Evolutionary conservation across 2,113 vertebrate species (phyloP), one percentile per base, ranked within the genome.

Genomic region (Hyperopisus bebe): DNA sequence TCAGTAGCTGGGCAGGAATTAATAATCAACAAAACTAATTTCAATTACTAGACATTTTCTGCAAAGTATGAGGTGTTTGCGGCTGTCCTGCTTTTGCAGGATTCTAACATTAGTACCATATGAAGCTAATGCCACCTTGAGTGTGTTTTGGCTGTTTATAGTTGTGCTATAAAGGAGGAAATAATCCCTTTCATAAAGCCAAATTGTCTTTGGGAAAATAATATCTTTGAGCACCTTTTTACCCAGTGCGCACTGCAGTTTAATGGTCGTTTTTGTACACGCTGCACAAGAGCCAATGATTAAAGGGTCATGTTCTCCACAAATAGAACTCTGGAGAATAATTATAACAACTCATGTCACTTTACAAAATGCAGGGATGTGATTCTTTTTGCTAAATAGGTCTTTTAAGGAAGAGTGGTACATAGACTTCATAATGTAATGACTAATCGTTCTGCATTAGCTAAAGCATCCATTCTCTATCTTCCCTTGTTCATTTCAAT

Each of bases 181-280:
- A 87, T 31, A 19, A 1, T 55, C 31, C 50, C 27, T 39, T 48
- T 53, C n/a, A 35, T 47, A 50, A 27, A 47, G 21, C 46, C 24
- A 51, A 55, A 87, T 21, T 51, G 85, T 35, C 85, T 21, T 87
- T 87, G 85, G 85, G 47, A 87, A 87, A 87, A 86, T n/a, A n/a
- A 86, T 86, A 47, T 48, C 83, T 86, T 86, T 50, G 6, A 51
- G 48, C 82, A 84, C 44, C 19, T 84, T 84, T n/a, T 47, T 84
- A 24, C 44, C 44, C 82, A 44, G 42, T 11, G 42, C 24, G 21
- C 39, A 84, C 21, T 84, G 82, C 42, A 46, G 44, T 84, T 47
- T 84, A 84, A 84, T 27, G 82, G 44, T 5, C 44, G 44, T 44
- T 47, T 84, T 84, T 55, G 27, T 55, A 55, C 50, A 19, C 6